A percentile compares a stretch with the other conserved stretches of the same genome.
These are phyloP conservation scores for Chymomyza costata DNA, from an alignment of 1,140 invertebrate species.

Conservation along the genomic window DNA sequence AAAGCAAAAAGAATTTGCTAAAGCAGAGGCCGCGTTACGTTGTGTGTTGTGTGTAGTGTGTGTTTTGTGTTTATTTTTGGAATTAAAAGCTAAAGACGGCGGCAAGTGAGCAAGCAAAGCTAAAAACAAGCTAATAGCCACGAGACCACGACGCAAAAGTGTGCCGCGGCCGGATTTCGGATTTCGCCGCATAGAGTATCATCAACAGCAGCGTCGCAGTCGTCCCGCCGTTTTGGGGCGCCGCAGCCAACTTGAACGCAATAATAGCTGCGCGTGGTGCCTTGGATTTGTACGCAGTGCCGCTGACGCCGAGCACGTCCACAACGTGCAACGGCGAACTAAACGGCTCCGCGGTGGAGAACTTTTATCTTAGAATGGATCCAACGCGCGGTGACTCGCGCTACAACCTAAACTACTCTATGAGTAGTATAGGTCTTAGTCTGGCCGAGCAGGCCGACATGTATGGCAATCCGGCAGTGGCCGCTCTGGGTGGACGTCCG, in stretches of 20 bases:
- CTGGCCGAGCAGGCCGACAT: conserved; percentile 85
- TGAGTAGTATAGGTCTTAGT: conserved; percentile 82
- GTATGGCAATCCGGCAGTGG: conserved; percentile 81
- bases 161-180: conserved; percentile 46
- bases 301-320: neutral
- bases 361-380: conserved; percentile 83
- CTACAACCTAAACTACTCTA: conserved; percentile 88
- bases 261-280: conserved; percentile 72
- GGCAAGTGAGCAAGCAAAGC: conserved; percentile 27
- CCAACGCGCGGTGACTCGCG: conserved; percentile 88
- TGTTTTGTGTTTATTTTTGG: conserved; percentile 48
- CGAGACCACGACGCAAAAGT: conserved; percentile 35
- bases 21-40: neutral
- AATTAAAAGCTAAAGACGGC: conserved; percentile 36
- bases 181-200: neutral
- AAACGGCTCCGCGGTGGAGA: conserved; percentile 78
- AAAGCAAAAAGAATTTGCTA: conserved; percentile 6
- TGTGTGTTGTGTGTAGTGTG: conserved; percentile 12
- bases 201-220: neutral
- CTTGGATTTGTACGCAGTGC: conserved; percentile 48
- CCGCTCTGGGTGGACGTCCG: conserved; percentile 64
- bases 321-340: conserved; percentile 5
- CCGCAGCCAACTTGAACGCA: conserved; percentile 19
- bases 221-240: neutral
- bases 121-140: conserved; percentile 27